Conservation (phyloP, 2,797 vertebrate genomes). For the Chiroxiphia lanceolata region DNA sequence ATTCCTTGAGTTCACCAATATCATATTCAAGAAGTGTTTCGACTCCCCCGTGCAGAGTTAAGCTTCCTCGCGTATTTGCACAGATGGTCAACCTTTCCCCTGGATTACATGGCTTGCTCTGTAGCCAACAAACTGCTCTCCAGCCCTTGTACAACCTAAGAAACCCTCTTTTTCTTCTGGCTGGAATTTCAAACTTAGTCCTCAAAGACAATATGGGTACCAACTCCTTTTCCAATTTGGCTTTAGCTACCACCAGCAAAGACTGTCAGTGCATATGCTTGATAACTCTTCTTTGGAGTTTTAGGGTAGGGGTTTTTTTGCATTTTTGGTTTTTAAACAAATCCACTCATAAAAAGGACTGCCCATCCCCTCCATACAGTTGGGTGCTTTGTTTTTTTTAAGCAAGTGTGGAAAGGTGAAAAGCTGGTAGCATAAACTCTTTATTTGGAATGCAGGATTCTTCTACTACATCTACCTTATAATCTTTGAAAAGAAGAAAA, state of each 20-base stretch:
- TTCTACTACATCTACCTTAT: not conserved
- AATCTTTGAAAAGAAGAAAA: not conserved
- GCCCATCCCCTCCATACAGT: not conserved
- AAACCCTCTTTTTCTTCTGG: constrained; percentile 17
- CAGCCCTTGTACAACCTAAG: not conserved
- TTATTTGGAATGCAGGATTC: not conserved
- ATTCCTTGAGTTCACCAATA: not conserved
- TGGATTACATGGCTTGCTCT: not conserved
- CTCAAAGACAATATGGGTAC: not conserved
- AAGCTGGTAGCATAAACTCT: not conserved
- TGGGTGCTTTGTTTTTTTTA: not conserved
- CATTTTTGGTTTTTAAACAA: not conserved
- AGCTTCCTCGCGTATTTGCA: constrained; percentile 22
- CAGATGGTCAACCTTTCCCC: constrained; percentile 56
- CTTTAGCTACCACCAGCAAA: not conserved
- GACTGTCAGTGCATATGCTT: not conserved
- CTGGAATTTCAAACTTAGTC: not conserved
- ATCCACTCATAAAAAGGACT: not conserved
- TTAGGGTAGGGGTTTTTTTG: not conserved
- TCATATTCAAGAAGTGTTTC: not conserved
- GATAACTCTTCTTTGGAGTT: not conserved
- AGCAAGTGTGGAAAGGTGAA: not conserved
- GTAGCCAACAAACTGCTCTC: constrained; percentile 38
- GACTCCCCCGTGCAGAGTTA: not conserved
- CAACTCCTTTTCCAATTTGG: not conserved